Conservation (phyloP, 2,888 invertebrate species). For the Oasisia sp. region DNA sequence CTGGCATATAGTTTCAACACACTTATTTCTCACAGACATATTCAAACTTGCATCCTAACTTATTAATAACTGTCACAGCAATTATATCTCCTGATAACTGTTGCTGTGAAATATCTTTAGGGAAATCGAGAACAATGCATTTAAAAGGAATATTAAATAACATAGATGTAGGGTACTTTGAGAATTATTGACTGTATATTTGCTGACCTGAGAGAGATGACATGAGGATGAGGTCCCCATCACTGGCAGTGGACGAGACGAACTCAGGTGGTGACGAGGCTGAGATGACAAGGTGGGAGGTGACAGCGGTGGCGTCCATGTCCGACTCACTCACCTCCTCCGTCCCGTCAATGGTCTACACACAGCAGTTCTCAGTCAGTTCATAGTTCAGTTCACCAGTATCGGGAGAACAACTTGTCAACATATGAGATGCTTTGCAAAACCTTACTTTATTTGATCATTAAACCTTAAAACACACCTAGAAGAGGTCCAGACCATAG, state of each 20-base stretch:
- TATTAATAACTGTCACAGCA: too few relatives aligned
- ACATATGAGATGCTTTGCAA: neutral
- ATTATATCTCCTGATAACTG: neutral
- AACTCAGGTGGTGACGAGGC: conserved; percentile 40
- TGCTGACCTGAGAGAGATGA: conserved; percentile 51
- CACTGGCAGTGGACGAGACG: conserved; percentile 40
- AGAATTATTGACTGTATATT: neutral
- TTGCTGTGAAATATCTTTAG: neutral
- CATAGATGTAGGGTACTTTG: neutral
- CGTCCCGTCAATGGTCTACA: neutral
- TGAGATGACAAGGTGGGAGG: conserved; percentile 35
- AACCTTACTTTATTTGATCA: too few relatives aligned
- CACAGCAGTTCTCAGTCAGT: neutral
- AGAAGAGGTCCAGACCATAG: too few relatives aligned
- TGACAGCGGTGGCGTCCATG: neutral
- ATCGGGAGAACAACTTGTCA: neutral
- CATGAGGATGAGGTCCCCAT: conserved; percentile 44
- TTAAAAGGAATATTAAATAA: neutral
- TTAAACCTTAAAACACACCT: too few relatives aligned
- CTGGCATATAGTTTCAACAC: neutral
- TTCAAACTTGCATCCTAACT: neutral
- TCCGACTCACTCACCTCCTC: neutral
- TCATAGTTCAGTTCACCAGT: neutral
- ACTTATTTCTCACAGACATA: neutral
- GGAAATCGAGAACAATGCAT: neutral